Conservation (phyloP, 2,113 vertebrate genomes). For the Scalopus aquaticus region DNA sequence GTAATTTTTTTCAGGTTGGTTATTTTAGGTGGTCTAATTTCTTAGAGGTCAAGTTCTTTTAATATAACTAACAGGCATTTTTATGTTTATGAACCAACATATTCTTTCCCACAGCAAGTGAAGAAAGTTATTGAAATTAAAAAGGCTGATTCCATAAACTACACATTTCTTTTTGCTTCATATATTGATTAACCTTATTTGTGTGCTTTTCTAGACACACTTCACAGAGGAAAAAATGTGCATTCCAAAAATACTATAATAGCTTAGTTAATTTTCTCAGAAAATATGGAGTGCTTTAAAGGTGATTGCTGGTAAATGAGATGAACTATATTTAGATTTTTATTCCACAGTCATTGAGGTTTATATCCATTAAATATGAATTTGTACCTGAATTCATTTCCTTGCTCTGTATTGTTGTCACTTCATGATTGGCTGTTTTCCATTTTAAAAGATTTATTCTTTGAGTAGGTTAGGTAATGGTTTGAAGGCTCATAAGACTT, state of each 20-base stretch:
- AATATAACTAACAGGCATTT: neutral
- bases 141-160: neutral
- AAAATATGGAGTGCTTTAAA: slow-evolving; percentile 37
- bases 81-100: neutral
- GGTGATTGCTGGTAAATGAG: slow-evolving; percentile 15
- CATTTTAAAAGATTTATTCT: slow-evolving; percentile 78
- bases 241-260: neutral
- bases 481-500: slow-evolving; percentile 74
- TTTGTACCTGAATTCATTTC: slow-evolving; percentile 54
- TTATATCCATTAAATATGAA: slow-evolving; percentile 72
- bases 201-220: neutral
- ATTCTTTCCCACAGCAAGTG: neutral
- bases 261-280: slow-evolving; percentile 42
- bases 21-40: neutral
- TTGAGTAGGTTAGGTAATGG: slow-evolving; percentile 68
- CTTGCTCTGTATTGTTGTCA: slow-evolving; percentile 48
- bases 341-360: neutral
- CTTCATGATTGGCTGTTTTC: slow-evolving; percentile 68
- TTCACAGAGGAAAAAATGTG: slow-evolving; percentile 17
- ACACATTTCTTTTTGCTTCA: neutral
- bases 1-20: neutral
- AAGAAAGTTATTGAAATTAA: slow-evolving; percentile 4
- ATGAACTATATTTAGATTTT: slow-evolving; percentile 50
- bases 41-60: slow-evolving; percentile 2
- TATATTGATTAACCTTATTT: neutral